A percentile compares a stretch with the other conserved stretches of the same genome.
Evolutionary conservation across 2,797 vertebrate genomes (phyloP).

Genomic region (Phoeniculus purpureus): DNA sequence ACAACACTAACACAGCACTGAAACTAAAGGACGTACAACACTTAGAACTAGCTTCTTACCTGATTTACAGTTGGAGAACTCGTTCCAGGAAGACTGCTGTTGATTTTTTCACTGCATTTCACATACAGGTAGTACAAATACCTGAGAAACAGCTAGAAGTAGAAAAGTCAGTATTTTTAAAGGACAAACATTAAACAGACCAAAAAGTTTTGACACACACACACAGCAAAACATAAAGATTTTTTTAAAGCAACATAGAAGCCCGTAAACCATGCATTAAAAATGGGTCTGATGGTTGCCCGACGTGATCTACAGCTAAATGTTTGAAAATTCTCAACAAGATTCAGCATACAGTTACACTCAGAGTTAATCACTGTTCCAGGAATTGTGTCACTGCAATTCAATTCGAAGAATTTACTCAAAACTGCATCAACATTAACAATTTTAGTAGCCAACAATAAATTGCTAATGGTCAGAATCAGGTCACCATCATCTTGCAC

Average conservation of each 20-base stretch:
- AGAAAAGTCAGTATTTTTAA: neutral
- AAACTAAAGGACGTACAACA: neutral
- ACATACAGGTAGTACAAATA: constrained; percentile 92
- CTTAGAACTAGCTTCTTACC: constrained; percentile 73
- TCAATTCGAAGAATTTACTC: neutral
- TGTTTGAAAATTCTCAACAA: neutral
- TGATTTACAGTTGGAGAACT: constrained; percentile 84
- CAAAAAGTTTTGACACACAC: neutral
- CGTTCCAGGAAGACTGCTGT: constrained; percentile 73
- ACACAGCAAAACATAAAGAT: neutral
- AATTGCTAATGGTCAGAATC: neutral
- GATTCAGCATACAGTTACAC: neutral
- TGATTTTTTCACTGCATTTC: constrained; percentile 84
- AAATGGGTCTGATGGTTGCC: neutral
- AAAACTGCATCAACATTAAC: neutral
- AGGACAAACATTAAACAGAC: neutral
- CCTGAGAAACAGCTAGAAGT: constrained; percentile 83
- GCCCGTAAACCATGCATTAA: neutral
- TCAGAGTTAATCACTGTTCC: neutral
- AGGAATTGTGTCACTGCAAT: too few relatives aligned
- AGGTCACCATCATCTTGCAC: neutral
- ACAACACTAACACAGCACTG: neutral
- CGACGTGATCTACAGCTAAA: neutral
- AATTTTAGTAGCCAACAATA: neutral
- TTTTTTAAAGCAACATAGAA: neutral